Conservation (phyloP, 2,113 vertebrate species). For the Phodopus roborovskii region DNA sequence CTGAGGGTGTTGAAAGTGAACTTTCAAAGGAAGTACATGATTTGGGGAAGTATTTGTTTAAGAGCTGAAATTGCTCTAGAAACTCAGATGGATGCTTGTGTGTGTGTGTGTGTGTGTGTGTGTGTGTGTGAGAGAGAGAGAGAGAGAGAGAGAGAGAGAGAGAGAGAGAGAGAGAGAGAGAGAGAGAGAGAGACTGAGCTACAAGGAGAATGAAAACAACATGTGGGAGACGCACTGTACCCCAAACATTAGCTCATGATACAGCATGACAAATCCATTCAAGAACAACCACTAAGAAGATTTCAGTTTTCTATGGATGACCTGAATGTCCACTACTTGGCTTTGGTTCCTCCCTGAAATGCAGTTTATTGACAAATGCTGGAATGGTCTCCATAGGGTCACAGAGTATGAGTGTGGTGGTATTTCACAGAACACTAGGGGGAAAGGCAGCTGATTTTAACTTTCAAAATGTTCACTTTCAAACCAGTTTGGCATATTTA, state of each 20-base stretch:
- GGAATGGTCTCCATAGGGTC: background rate
- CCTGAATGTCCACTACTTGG: background rate
- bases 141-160: no score
- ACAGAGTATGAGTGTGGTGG: background rate
- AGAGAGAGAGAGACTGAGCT: background rate
- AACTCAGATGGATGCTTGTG: background rate
- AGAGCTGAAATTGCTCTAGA: background rate
- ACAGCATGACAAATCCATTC: background rate
- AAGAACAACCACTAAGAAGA: background rate
- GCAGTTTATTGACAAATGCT: background rate
- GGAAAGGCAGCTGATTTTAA: conserved; percentile 11
- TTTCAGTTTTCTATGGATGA: background rate
- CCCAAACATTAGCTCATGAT: background rate
- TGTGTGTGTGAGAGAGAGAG: no score
- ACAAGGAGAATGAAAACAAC: background rate
- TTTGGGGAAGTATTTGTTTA: background rate
- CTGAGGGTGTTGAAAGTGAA: background rate
- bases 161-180: no score
- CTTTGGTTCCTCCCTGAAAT: background rate
- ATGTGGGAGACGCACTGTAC: background rate
- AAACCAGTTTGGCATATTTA: background rate
- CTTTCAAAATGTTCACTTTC: conserved; percentile 31
- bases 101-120: background rate
- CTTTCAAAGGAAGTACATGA: background rate
- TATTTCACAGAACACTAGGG: background rate